A percentile compares a stretch with the other conserved stretches of the same genome.
Conservation (phyloP, 2,888 invertebrate genomes). For the Cephus rjabovi region DNA sequence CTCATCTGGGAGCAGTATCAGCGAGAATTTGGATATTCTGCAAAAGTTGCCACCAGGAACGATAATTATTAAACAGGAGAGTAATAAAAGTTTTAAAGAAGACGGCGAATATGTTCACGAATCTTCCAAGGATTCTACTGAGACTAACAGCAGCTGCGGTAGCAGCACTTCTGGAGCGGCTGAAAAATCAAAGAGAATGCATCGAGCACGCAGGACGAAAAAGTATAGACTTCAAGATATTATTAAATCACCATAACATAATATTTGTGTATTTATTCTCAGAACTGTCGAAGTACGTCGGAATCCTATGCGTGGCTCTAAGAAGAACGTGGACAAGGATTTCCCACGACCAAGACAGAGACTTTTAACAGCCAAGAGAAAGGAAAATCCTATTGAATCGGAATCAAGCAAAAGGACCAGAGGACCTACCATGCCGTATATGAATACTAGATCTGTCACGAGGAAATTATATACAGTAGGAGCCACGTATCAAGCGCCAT, state of each 20-base stretch:
- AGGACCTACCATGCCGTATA: slow-evolving; percentile 43
- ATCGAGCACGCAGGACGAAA: slow-evolving; percentile 40
- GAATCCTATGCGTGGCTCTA: slow-evolving; percentile 46
- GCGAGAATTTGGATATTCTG: slow-evolving; percentile 33
- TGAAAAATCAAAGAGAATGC: slow-evolving; percentile 37
- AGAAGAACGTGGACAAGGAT: slow-evolving; percentile 41
- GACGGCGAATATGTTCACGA: slow-evolving; percentile 42
- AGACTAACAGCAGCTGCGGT: slow-evolving; percentile 34
- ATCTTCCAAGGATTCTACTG: slow-evolving; percentile 28
- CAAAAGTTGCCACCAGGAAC: slow-evolving; percentile 46
- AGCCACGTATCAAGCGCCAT: slow-evolving; percentile 57
- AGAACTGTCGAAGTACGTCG: slow-evolving; percentile 40
- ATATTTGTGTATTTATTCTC: neutral
- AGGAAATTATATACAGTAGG: slow-evolving; percentile 57
- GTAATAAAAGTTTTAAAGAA: slow-evolving; percentile 23
- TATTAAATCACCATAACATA: neutral
- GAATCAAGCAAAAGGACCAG: slow-evolving; percentile 12
- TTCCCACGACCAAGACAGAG: slow-evolving; percentile 40
- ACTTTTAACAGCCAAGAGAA: slow-evolving; percentile 41
- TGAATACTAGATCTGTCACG: slow-evolving; percentile 62
- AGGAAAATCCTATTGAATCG: slow-evolving; percentile 15
- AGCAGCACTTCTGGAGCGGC: slow-evolving; percentile 31
- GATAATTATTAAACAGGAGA: slow-evolving; percentile 42
- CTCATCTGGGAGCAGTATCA: slow-evolving; percentile 9
- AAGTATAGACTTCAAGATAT: slow-evolving; percentile 31